phyloP scores from a whole-genome alignment of 2,888 invertebrate genomes.

The Baccha elongata region DNA sequence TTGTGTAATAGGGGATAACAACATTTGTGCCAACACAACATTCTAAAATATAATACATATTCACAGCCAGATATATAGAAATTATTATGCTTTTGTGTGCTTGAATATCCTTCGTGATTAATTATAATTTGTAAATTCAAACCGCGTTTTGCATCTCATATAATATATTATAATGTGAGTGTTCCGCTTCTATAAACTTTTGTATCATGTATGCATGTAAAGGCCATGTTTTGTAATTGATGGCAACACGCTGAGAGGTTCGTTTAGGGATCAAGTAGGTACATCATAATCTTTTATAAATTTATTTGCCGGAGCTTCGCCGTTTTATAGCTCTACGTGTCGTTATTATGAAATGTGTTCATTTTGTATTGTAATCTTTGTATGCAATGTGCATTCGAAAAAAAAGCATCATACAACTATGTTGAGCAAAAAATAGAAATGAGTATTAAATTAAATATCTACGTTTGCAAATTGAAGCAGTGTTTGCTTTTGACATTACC shows the following conservation, averaged over 20 bases:
- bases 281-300: slow-evolving; percentile 70
- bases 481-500: neutral
- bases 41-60: slow-evolving; percentile 2
- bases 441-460: neutral
- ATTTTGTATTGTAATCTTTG: neutral
- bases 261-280: slow-evolving; percentile 57
- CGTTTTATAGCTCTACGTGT: neutral
- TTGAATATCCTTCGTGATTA: slow-evolving; percentile 68
- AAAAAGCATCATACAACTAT: neutral
- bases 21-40: slow-evolving; percentile 65
- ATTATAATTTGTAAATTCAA: slow-evolving; percentile 71
- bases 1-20: slow-evolving; percentile 55
- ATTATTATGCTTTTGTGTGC: slow-evolving; percentile 43
- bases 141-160: slow-evolving; percentile 64
- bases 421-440: neutral
- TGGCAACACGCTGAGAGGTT: slow-evolving; percentile 50
- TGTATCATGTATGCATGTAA: slow-evolving; percentile 6
- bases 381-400: neutral
- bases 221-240: slow-evolving; percentile 64
- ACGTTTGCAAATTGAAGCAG: neutral
- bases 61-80: neutral
- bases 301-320: slow-evolving; percentile 49
- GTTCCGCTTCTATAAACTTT: slow-evolving; percentile 27
- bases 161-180: slow-evolving; percentile 11
- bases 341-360: neutral